Conservation (phyloP, 2,113 vertebrate species). For the Tenrec ecaudatus region DNA sequence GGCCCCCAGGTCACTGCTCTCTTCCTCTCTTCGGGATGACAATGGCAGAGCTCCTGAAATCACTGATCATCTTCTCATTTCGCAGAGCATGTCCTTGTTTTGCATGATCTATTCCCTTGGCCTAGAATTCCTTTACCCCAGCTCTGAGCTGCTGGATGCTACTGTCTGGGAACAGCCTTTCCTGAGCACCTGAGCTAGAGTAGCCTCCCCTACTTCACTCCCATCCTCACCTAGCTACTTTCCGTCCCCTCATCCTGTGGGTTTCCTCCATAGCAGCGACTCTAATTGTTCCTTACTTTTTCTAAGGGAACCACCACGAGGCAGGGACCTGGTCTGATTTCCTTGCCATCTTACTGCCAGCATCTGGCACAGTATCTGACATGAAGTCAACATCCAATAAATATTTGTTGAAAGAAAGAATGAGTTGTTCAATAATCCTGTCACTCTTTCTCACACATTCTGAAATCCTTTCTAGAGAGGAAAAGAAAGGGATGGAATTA, state of each 20-base stretch:
- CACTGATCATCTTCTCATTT: background rate
- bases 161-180: background rate
- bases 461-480: conserved; percentile 40
- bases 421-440: conserved; percentile 5
- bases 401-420: conserved; percentile 48
- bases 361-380: background rate
- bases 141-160: background rate
- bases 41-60: background rate
- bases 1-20: background rate
- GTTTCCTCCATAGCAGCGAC: background rate
- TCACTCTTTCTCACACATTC: conserved; percentile 24
- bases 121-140: conserved; percentile 15
- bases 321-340: background rate
- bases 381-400: conserved; percentile 32
- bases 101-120: background rate
- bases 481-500: background rate
- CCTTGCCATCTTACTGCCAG: conserved; percentile 28
- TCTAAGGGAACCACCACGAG: background rate
- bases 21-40: background rate
- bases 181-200: background rate
- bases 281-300: background rate
- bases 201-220: background rate
- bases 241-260: background rate
- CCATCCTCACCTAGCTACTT: background rate
- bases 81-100: background rate